Evolutionary conservation across 2,888 invertebrate species (phyloP).

Genomic region (Crematogaster levior): DNA sequence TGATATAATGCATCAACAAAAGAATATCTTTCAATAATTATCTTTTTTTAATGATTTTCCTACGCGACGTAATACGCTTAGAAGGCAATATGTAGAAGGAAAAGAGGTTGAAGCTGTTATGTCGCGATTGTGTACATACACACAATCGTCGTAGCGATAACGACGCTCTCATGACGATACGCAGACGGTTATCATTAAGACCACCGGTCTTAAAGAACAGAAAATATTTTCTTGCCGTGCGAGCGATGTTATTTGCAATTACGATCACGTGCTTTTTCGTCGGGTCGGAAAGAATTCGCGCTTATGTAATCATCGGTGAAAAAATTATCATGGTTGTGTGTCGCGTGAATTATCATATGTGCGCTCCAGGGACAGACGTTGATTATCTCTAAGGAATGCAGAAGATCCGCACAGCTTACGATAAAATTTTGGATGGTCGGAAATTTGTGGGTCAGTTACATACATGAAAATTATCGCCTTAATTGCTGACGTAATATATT

Average conservation of each 20-base stretch:
- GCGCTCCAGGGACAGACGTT: conserved; percentile 35
- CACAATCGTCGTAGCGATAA: conserved; percentile 71
- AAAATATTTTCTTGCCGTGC: conserved; percentile 52
- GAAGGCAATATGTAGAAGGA: conserved; percentile 47
- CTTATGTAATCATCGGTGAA: conserved; percentile 48
- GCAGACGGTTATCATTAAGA: conserved; percentile 71
- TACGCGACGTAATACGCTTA: conserved; percentile 2
- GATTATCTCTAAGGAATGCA: conserved; percentile 20
- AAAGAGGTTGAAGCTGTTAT: conserved; percentile 73
- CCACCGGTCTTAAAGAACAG: conserved; percentile 24
- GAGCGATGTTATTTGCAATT: conserved; percentile 40
- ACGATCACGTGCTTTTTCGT: conserved; percentile 40
- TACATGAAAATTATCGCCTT: background rate
- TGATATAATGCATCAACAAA: background rate
- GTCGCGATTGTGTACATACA: conserved; percentile 66
- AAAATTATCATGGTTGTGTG: conserved; percentile 7
- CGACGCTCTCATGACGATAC: conserved; percentile 65
- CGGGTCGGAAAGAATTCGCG: conserved; percentile 24
- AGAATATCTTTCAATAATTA: too few relatives aligned
- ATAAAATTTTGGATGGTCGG: background rate
- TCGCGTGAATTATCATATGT: conserved; percentile 23
- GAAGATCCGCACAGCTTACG: background rate
- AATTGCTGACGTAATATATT: background rate
- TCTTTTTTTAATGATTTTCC: background rate
- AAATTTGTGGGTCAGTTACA: background rate